Percentiles rank a stretch among this genome's conserved stretches.
Evolutionary conservation across 2,888 invertebrate species (phyloP).

Genomic region (Masnerella sp.): DNA sequence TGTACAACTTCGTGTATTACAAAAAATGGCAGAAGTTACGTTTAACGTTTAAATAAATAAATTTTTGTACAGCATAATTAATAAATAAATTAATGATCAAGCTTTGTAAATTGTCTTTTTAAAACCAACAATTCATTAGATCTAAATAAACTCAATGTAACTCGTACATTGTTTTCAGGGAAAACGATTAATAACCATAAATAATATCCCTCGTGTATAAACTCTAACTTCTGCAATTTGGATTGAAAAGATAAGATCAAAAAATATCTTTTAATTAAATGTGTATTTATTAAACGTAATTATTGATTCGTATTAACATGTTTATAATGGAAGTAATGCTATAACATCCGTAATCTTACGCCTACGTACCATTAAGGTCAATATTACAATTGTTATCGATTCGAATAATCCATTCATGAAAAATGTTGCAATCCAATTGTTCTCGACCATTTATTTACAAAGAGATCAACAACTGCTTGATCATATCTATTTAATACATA

Average conservation of each 20-base stretch:
- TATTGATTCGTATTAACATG: conserved; percentile 20
- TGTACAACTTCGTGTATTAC: not conserved
- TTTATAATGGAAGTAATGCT: conserved; percentile 29
- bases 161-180: not conserved
- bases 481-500: conserved; percentile 21
- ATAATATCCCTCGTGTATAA: not conserved
- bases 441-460: conserved; percentile 32
- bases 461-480: conserved; percentile 33
- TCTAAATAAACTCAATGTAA: no score
- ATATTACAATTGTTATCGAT: conserved; percentile 23
- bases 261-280: conserved; percentile 18
- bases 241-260: conserved; percentile 13
- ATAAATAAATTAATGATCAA: not conserved
- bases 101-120: no score
- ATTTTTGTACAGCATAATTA: not conserved
- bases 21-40: conserved; percentile 6
- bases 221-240: conserved; percentile 11
- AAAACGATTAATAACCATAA: not conserved
- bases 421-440: conserved; percentile 9
- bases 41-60: not conserved
- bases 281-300: conserved; percentile 37
- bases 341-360: conserved; percentile 26
- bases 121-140: no score
- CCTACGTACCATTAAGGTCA: conserved; percentile 28
- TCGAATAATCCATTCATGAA: conserved; percentile 12